Percentiles rank a stretch among this genome's conserved stretches.
phyloP scores from a whole-genome alignment of 2,113 vertebrate genomes.

The Rhegmatorhina hoffmannsi region DNA sequence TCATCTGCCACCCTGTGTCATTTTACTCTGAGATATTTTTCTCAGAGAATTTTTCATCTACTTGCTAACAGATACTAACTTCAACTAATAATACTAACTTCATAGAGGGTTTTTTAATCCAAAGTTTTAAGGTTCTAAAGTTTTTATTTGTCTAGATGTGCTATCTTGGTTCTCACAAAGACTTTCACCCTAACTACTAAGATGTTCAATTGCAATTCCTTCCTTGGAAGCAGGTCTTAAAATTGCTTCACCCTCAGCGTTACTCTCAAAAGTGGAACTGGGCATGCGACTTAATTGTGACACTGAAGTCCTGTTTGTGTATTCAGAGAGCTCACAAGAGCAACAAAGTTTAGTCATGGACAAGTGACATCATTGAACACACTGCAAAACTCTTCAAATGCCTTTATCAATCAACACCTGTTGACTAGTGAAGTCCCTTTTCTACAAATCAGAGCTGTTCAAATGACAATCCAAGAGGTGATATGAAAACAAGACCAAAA shows the following conservation, averaged over 20 bases:
- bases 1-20: no score
- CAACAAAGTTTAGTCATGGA: not conserved
- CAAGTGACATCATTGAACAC: not conserved
- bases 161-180: not conserved
- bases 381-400: not conserved
- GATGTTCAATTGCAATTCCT: not conserved
- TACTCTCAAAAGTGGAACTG: not conserved
- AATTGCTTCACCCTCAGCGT: not conserved
- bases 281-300: fast-evolving
- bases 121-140: not conserved
- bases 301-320: not conserved
- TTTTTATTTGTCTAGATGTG: not conserved
- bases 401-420: not conserved
- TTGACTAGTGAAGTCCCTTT: not conserved
- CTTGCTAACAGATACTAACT: not conserved
- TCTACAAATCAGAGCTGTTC: not conserved
- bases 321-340: not conserved
- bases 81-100: not conserved
- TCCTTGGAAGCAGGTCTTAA: not conserved
- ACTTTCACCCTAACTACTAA: not conserved
- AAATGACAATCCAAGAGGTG: not conserved
- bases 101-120: no score
- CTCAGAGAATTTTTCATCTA: not conserved
- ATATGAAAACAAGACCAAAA: not conserved
- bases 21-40: not conserved